Conservation (phyloP, 2,113 vertebrate species). For the Vidua chalybeata region DNA sequence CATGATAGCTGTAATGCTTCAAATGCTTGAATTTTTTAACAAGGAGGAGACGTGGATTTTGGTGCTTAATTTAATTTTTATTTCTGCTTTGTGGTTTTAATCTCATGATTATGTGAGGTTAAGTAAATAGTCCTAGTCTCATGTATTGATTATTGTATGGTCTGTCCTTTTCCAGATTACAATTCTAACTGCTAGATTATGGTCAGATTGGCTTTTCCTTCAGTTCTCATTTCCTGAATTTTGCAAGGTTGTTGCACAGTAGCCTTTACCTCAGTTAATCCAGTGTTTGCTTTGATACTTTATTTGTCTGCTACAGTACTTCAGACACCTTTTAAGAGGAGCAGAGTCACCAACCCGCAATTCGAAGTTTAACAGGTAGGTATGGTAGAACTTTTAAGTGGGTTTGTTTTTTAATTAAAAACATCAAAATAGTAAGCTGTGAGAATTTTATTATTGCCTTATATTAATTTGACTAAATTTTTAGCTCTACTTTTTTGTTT, state of each 20-base stretch:
- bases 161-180: background rate
- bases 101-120: background rate
- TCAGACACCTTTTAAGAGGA: constrained; percentile 90
- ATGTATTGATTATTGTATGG: background rate
- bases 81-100: background rate
- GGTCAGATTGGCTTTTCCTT: background rate
- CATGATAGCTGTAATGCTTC: background rate
- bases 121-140: background rate
- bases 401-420: background rate
- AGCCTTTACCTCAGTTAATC: background rate
- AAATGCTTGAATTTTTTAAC: background rate
- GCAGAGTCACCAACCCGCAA: constrained; percentile 88
- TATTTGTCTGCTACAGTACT: constrained; percentile 82
- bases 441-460: background rate
- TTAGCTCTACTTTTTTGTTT: background rate
- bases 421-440: background rate
- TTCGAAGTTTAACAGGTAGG: constrained; percentile 86
- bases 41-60: background rate
- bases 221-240: background rate
- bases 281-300: constrained; percentile 1
- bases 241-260: background rate
- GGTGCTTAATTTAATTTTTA: background rate
- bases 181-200: background rate
- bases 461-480: background rate
- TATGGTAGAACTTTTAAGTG: background rate